These are phyloP conservation scores for Sinocyclocheilus maitianheensis DNA, from an alignment of 2,113 vertebrate genomes.

Conservation along the genomic window DNA sequence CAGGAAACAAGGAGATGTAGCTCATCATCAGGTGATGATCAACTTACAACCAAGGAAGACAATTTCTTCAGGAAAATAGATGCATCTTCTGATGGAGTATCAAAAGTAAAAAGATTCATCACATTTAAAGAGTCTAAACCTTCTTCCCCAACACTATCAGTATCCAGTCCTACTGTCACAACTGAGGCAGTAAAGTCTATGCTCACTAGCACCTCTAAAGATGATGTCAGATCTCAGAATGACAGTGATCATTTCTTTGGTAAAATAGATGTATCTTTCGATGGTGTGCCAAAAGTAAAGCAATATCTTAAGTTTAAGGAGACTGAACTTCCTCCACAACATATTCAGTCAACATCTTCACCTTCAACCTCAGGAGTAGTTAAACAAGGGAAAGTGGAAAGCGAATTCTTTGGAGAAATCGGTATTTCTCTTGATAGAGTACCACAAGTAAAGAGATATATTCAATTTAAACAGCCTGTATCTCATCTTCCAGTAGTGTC, in stretches of 20 bases:
- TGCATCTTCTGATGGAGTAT: slow-evolving; percentile 7
- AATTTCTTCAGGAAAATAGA: neutral
- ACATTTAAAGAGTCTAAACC: slow-evolving; percentile 23
- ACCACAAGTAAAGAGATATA: slow-evolving; percentile 41
- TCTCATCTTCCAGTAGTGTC: neutral
- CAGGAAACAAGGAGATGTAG: neutral
- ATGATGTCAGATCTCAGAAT: neutral
- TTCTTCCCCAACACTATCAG: neutral
- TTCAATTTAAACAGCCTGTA: slow-evolving; percentile 29
- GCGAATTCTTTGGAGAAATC: neutral
- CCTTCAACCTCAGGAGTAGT: too few relatives aligned
- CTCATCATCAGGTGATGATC: slow-evolving; percentile 22
- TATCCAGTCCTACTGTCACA: neutral
- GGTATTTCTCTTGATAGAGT: slow-evolving; percentile 1
- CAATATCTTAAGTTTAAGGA: too few relatives aligned
- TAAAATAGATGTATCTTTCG: too few relatives aligned
- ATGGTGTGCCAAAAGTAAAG: too few relatives aligned
- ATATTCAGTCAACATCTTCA: too few relatives aligned
- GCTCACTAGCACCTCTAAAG: neutral
- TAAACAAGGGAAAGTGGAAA: too few relatives aligned
- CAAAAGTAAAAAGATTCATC: slow-evolving; percentile 44
- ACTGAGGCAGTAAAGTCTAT: neutral
- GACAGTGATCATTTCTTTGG: neutral
- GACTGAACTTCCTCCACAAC: too few relatives aligned
- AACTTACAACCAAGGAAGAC: neutral